Evolutionary conservation across 2,888 invertebrate species (phyloP), one percentile per base, ranked within the genome.

Genomic region (Netelia fuscicornis): DNA sequence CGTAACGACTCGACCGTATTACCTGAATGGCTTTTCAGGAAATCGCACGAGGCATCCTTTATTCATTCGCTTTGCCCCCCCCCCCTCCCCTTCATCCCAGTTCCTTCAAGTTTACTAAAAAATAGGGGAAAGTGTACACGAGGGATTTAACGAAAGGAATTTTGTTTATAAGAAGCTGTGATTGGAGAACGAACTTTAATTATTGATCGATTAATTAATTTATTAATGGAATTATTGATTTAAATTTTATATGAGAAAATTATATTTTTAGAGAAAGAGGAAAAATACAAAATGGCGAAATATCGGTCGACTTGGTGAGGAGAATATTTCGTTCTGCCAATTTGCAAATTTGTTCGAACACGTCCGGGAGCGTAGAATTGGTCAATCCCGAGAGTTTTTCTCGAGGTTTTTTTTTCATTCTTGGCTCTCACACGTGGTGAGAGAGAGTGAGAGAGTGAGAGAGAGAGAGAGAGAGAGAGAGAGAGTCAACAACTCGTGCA

Each of bases 351-450:
- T 2, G 60, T 48, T 2, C 9, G 67, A 44, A 9, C 9, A 13
- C 17, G n/a, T 52, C 10, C 8, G 23, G 68, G 25, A 52, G 44
- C 5, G 23, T 48, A 67, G 23, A 67, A 20, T 67, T 44, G 67
- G 17, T 20, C 2, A 20, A 25, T 5, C 5, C 3, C 8, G 11
- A 2, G 10, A 68, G 23, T 68, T 20, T 42, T 37, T 37, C 37
- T 42, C 37, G 25, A 54, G 42, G 52, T 23, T 75, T 67, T 74
- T 80, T 64, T 37, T 37, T 68, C 52, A 30, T 52, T 52, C 52
- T 68, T 58, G n/a, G 6, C 23, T 54, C n/a, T 13, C 54, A 62
- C 81, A 81, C 81, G 81, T 81, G 81, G 75, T 76, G 30, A 37
- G 70, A 54, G 54, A 5, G 25, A 0, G 5, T 0, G 30, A 0